These are phyloP conservation scores for Salminus brasiliensis DNA, from an alignment of 2,113 vertebrate species.

Conservation along the genomic window DNA sequence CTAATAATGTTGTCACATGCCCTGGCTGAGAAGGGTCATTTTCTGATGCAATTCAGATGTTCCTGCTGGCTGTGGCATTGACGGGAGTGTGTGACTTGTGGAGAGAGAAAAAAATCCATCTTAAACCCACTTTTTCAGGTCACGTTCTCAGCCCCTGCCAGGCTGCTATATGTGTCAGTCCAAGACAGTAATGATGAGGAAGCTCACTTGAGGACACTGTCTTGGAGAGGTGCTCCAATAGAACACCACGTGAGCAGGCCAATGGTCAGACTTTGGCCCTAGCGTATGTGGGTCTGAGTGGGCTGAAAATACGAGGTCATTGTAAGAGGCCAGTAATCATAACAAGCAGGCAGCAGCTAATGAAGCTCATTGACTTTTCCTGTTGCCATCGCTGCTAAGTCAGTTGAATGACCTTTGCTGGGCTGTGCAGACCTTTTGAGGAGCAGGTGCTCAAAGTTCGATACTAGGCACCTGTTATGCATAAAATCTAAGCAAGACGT, in stretches of 20 bases:
- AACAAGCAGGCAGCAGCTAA: not conserved
- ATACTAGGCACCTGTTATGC: not conserved
- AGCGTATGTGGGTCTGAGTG: not conserved
- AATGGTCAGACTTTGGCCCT: not conserved
- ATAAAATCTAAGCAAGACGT: too few species aligned
- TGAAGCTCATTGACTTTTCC: slow-evolving; percentile 10
- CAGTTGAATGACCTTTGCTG: not conserved
- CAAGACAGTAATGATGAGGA: slow-evolving; percentile 25
- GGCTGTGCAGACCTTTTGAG: not conserved
- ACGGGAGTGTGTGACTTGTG: not conserved
- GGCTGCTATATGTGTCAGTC: slow-evolving; percentile 15
- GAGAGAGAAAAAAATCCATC: slow-evolving; percentile 32
- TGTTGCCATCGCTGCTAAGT: not conserved
- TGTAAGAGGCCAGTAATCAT: slow-evolving; percentile 16
- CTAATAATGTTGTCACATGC: slow-evolving; percentile 54
- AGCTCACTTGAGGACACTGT: slow-evolving; percentile 13
- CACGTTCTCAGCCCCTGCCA: slow-evolving; percentile 26
- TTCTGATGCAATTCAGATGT: slow-evolving; percentile 53
- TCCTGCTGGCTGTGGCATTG: slow-evolving; percentile 24
- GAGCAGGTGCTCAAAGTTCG: not conserved
- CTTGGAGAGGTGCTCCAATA: not conserved
- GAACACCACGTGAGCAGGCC: not conserved
- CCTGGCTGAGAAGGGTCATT: slow-evolving; percentile 48
- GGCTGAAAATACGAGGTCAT: not conserved
- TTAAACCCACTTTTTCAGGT: slow-evolving; percentile 24